phyloP scores from a whole-genome alignment of 1,140 invertebrate species.

The Atopsyche davidsoni region DNA sequence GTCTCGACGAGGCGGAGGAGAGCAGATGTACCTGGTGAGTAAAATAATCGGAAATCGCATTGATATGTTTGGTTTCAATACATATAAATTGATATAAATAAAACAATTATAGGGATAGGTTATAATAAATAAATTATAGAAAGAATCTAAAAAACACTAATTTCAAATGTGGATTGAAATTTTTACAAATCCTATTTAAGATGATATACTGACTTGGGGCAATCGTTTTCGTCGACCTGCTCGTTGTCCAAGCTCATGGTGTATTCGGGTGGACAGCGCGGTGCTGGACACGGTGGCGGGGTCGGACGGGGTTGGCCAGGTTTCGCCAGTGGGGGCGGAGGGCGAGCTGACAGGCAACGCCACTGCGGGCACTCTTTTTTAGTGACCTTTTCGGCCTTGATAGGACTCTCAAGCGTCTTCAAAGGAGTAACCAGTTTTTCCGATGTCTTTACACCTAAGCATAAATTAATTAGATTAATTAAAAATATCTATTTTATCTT shows the following conservation, averaged over 20 bases:
- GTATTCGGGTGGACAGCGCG: slow-evolving; percentile 53
- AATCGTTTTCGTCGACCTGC: slow-evolving; percentile 38
- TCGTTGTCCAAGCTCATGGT: slow-evolving; percentile 41
- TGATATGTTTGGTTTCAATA: no score
- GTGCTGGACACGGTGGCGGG: slow-evolving; percentile 46
- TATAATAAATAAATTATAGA: slow-evolving; percentile 4
- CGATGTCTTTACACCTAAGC: slow-evolving; percentile 32
- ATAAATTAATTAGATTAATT: no score
- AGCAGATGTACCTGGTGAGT: slow-evolving; percentile 53
- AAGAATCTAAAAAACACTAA: slow-evolving; percentile 3
- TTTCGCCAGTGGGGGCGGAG: slow-evolving; percentile 34
- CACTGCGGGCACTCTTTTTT: slow-evolving; percentile 47
- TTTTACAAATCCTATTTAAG: no score
- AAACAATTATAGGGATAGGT: neutral
- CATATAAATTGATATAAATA: neutral
- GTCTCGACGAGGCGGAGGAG: slow-evolving; percentile 53
- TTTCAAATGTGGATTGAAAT: neutral
- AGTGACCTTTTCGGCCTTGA: slow-evolving; percentile 20
- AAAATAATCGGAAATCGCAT: no score
- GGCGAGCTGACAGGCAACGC: slow-evolving; percentile 45
- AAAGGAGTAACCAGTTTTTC: slow-evolving; percentile 34
- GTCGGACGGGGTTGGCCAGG: slow-evolving; percentile 31
- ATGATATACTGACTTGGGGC: slow-evolving; percentile 48
- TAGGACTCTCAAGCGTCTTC: slow-evolving; percentile 32
- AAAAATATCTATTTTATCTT: no score